Evolutionary conservation across 2,797 vertebrate genomes (phyloP).

Genomic region (Sebastes itinus): DNA sequence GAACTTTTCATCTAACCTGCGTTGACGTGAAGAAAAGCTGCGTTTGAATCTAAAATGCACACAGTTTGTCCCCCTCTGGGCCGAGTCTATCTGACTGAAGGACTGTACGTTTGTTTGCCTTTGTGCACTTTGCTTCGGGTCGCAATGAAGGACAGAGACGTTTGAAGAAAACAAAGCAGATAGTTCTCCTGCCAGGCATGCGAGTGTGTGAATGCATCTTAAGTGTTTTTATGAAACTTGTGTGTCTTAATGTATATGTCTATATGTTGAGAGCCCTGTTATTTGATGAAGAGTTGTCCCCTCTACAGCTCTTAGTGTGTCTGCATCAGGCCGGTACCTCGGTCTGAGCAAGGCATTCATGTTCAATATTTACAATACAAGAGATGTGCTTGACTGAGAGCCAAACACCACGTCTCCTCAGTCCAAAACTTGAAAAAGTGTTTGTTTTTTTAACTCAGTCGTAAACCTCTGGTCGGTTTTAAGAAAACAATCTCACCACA

Average conservation of each 20-base stretch:
- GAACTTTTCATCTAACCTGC: constrained; percentile 35
- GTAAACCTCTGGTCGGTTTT: neutral
- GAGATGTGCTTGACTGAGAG: constrained; percentile 31
- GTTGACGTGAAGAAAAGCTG: constrained; percentile 18
- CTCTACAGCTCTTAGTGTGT: neutral
- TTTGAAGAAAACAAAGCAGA: constrained; percentile 17
- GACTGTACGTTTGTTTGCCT: constrained; percentile 46
- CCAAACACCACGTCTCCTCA: neutral
- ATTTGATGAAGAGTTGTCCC: constrained; percentile 29
- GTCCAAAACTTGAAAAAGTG: neutral
- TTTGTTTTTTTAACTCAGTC: neutral
- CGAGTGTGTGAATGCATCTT: constrained; percentile 41
- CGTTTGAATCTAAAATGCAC: neutral
- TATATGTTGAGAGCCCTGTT: constrained; percentile 27
- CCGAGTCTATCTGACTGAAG: constrained; percentile 35
- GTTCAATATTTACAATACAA: neutral
- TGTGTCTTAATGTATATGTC: constrained; percentile 52
- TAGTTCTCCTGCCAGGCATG: constrained; percentile 48
- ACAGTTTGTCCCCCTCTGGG: constrained; percentile 4
- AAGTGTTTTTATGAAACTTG: constrained; percentile 54
- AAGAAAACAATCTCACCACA: neutral
- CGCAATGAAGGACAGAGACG: constrained; percentile 35
- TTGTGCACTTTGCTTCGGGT: constrained; percentile 58
- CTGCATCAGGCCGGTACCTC: constrained; percentile 6
- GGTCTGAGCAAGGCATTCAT: neutral